These are phyloP conservation scores for Polyommatus iphigenia DNA, from an alignment of 2,888 invertebrate genomes.

Conservation along the genomic window DNA sequence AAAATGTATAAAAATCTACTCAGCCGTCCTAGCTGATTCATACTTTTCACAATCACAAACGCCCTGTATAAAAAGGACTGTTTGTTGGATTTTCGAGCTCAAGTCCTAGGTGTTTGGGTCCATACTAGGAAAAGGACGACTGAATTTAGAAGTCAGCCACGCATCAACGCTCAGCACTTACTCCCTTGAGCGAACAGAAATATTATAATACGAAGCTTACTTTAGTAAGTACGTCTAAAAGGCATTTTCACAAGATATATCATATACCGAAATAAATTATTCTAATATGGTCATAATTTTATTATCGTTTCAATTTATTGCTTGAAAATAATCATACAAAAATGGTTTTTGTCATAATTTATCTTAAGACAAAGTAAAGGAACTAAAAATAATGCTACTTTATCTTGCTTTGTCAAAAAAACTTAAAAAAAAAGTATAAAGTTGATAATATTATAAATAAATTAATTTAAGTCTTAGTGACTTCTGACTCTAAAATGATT, in stretches of 20 bases:
- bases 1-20: slow-evolving; percentile 21
- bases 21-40: slow-evolving; percentile 1
- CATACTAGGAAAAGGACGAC: not conserved
- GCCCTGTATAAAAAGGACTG: not conserved
- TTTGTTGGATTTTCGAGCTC: not conserved
- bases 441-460: too few species aligned
- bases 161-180: slow-evolving; percentile 12
- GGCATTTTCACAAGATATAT: not conserved
- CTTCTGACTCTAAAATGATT: too few species aligned
- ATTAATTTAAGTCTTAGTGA: too few species aligned
- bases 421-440: too few species aligned
- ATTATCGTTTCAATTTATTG: too few species aligned
- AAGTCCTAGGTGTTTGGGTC: slow-evolving; percentile 3
- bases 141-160: slow-evolving; percentile 12
- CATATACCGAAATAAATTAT: not conserved
- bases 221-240: not conserved
- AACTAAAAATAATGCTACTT: too few species aligned
- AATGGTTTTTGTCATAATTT: too few species aligned
- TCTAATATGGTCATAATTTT: not conserved
- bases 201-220: slow-evolving; percentile 11
- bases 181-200: not conserved
- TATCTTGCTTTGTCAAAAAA: too few species aligned
- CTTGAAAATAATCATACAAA: too few species aligned
- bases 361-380: too few species aligned
- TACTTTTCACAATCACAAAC: slow-evolving; percentile 1